Base-by-base conservation (phyloP, 2,797 vertebrate species). In the Microtus californicus region DNA sequence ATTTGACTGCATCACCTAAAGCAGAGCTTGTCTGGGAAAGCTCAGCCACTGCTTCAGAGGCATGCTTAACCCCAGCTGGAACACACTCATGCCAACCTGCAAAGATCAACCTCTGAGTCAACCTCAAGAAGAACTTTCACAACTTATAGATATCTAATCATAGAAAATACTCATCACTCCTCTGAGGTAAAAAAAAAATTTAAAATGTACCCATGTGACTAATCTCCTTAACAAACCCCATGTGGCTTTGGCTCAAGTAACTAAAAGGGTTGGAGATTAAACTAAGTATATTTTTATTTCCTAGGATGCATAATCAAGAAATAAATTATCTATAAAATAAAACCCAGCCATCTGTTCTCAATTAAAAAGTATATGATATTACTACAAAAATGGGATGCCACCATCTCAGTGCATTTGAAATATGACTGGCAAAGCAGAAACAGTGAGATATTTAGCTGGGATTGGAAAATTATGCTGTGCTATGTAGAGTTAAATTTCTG, bases 241-340 rank as follows among this genome's bases (percentile, higher is more conserved):
- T 54, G 67, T 94, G 80, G 43, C 48, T 96, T 93, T 94, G 91
- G 61, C 78, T 97, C 92, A 92, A 88, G 79, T 87, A 73, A 90
- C 61, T 80, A 80, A 94, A 96, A 95, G 67, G 76, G 40, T 2
- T 92, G 48, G 34, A 95, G 81, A 97, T 92, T 90, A 94, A 93
- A 76, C 34, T 96, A 91, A 83, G 80, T 93, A 95, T 89, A 51
- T 95, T 37, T 94, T 96, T 96, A 69, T 95, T 77, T 97, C 67
- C 48, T 85, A 92, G 86, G 76, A 90, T 96, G 88, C 40, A 86
- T 65, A 97, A 94, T 92, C 82, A 96, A 91, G 79, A 95, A 93
- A 91, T 91, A 45, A 71, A 93, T 88, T 90, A 91, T 94, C 76
- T 87, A 31, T 94, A 63, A 67, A 94, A 73, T 78, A 91, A 79